phyloP scores from a whole-genome alignment of 2,113 vertebrate genomes.

The Ellobius talpinus region DNA sequence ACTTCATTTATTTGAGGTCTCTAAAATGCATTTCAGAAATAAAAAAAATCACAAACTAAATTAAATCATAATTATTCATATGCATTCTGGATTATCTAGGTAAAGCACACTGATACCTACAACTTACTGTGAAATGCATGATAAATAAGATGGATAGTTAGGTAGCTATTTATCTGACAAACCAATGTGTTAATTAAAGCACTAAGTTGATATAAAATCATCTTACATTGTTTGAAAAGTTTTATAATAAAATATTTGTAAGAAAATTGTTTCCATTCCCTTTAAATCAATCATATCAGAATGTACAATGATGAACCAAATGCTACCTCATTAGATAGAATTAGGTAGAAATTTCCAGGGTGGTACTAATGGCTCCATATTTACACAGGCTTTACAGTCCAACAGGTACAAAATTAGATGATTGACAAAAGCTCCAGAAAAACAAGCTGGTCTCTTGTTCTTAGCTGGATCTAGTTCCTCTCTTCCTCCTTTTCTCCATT shows the following conservation, averaged over 20 bases:
- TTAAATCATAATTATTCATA: neutral
- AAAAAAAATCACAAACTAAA: neutral
- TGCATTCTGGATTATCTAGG: neutral
- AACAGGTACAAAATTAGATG: neutral
- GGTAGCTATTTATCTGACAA: neutral
- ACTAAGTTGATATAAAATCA: neutral
- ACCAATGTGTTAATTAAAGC: neutral
- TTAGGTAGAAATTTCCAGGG: constrained; percentile 55
- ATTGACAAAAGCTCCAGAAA: neutral
- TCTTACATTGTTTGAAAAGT: neutral
- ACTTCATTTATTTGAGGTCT: neutral
- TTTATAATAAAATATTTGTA: constrained; percentile 13
- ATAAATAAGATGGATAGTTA: neutral
- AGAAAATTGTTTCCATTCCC: neutral
- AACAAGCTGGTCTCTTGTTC: neutral
- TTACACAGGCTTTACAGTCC: neutral
- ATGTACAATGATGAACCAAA: neutral
- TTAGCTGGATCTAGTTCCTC: neutral
- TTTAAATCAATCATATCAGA: neutral
- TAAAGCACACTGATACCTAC: neutral
- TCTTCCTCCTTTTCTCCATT: neutral
- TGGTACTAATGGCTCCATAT: neutral
- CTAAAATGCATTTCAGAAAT: neutral
- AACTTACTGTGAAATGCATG: neutral
- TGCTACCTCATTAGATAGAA: neutral